Conservation (phyloP, 1,140 invertebrate genomes). For the Drosophila setifemur region DNA sequence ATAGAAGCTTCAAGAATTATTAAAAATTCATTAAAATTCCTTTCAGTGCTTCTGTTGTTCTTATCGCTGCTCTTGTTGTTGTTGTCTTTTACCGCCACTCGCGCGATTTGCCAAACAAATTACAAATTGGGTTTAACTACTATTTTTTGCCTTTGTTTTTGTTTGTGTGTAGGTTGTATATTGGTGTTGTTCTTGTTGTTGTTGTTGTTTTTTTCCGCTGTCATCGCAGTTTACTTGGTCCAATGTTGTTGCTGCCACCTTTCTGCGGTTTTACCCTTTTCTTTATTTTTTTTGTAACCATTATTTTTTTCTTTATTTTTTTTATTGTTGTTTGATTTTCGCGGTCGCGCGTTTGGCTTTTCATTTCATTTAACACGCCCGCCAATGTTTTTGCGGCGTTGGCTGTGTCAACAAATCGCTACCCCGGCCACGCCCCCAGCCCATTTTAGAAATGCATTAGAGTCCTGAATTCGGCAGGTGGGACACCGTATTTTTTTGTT, state of each 20-base stretch:
- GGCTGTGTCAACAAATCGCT: conserved; percentile 66
- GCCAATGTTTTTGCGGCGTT: conserved; percentile 69
- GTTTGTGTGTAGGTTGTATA: conserved; percentile 1
- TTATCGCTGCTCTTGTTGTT: conserved; percentile 27
- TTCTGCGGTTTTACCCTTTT: conserved; percentile 30
- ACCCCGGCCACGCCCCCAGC: not conserved
- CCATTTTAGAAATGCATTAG: conserved; percentile 60
- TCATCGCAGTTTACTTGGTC: conserved; percentile 48
- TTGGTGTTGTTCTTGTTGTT: not conserved
- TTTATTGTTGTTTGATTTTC: conserved; percentile 80
- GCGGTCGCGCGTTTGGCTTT: conserved; percentile 76
- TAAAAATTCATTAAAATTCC: too few relatives aligned
- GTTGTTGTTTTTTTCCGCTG: conserved; percentile 35
- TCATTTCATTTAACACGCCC: conserved; percentile 74
- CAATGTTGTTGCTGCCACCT: conserved; percentile 21
- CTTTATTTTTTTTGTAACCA: conserved; percentile 69
- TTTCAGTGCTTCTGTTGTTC: not conserved
- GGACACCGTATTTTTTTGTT: not conserved
- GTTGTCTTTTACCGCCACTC: conserved; percentile 51
- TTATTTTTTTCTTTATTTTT: conserved; percentile 61
- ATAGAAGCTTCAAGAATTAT: too few relatives aligned
- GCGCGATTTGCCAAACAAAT: conserved; percentile 75
- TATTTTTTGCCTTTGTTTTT: conserved; percentile 37
- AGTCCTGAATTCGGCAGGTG: conserved; percentile 15
- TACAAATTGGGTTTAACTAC: conserved; percentile 76